A percentile compares a stretch with the other conserved stretches of the same genome.
These are phyloP conservation scores for Caloenas nicobarica DNA, from an alignment of 2,113 vertebrate genomes.

Conservation along the genomic window DNA sequence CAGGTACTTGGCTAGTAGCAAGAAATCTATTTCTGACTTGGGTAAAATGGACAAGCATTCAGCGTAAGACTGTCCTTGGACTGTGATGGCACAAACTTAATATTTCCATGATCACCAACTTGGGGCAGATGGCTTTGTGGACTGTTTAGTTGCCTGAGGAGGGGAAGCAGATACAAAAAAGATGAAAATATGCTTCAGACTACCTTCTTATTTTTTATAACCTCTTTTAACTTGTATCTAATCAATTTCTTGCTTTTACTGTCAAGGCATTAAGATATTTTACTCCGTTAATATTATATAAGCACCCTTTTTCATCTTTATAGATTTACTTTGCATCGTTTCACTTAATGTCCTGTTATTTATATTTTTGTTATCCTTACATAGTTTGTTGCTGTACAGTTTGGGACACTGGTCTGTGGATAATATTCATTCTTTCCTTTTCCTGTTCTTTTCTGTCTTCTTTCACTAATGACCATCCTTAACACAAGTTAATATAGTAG, in stretches of 20 bases:
- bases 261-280: background rate
- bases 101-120: background rate
- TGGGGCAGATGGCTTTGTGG: background rate
- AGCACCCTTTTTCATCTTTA: background rate
- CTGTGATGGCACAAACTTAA: background rate
- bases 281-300: background rate
- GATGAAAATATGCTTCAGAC: background rate
- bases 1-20: background rate
- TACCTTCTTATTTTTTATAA: background rate
- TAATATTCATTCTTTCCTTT: background rate
- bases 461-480: background rate
- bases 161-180: background rate
- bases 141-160: background rate
- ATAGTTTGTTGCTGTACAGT: background rate
- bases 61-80: background rate
- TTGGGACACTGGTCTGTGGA: background rate
- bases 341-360: background rate
- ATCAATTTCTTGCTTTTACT: background rate
- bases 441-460: background rate
- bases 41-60: background rate
- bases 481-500: background rate
- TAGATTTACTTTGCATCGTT: background rate
- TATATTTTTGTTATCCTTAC: background rate
- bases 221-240: background rate
- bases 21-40: background rate